Base-by-base conservation (phyloP, 2,113 vertebrate genomes). In the Numenius arquata region DNA sequence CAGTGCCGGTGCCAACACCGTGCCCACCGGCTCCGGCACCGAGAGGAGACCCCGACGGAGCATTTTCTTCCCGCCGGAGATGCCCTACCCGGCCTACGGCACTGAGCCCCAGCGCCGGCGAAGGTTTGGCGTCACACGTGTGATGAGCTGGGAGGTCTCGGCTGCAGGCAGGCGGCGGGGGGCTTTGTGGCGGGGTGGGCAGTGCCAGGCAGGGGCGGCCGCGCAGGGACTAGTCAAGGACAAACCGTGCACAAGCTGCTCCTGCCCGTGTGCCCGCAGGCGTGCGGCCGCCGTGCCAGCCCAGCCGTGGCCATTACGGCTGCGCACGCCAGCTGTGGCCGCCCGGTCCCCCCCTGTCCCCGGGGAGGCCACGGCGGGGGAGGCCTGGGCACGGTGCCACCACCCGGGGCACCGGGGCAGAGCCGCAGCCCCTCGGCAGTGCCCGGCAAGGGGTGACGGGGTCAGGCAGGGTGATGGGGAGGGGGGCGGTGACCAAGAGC, bases 261-360 rank as follows among this genome's bases (percentile, higher is more conserved):
- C 9, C 89, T 88, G 95, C 96, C 96, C 93, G 63, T 0, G 84
- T 80, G 95, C 91, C 95, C 89, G 89, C 91, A 80, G 83, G 93
- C 95, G 71, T 27, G 74, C 53, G 96, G 91, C 91, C 58, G 56
- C 5, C 83, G 89, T 92, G 91, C 93, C 96, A 96, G 95, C 93
- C 91, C 95, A 93, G 91, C 96, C 95, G 93, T 92, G 91, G 96
- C 94, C 94, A 95, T 96, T 96, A 96, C 53, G 72, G 91, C 86
- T 90, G 86, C 71, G 21, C 32, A 86, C 78, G 88, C 94, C 95
- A 95, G 96, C 93, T 96, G 94, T 75, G 93, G 73, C 94, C 85
- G 25, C 88, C 11, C 50, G 66, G 61, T n/a, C 89, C 85, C 89
- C 32, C 47, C 72, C 22, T 1, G 11, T 67, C 72, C 73, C 88